phyloP scores from a whole-genome alignment of 2,113 vertebrate genomes.

The Caranx ignobilis region DNA sequence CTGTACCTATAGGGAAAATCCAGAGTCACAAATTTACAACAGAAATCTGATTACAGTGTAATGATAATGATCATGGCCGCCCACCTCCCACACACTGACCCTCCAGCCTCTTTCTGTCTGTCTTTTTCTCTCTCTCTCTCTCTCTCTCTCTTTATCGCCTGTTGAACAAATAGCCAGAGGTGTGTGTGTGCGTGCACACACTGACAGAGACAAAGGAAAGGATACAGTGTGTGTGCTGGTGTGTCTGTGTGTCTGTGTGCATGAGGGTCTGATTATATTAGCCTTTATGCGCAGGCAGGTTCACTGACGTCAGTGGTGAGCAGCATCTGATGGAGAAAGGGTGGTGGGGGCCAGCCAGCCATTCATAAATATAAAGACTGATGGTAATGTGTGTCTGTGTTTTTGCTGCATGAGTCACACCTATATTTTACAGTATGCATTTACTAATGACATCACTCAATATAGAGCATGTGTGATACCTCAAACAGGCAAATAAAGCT shows the following conservation, averaged over 20 bases:
- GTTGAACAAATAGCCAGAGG: slow-evolving; percentile 31
- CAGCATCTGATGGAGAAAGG: slow-evolving; percentile 47
- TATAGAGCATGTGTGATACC: background rate
- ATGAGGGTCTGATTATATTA: slow-evolving; percentile 67
- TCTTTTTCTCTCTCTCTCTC: too few relatives aligned
- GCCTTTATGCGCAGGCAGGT: slow-evolving; percentile 68
- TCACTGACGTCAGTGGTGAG: slow-evolving; percentile 70
- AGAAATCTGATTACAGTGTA: slow-evolving; percentile 45
- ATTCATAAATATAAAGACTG: slow-evolving; percentile 57
- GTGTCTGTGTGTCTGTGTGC: slow-evolving; percentile 20
- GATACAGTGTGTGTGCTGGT: background rate
- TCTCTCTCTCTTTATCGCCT: slow-evolving; percentile 18
- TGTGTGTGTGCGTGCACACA: slow-evolving; percentile 6
- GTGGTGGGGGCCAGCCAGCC: slow-evolving; percentile 9
- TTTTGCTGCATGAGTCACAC: slow-evolving; percentile 30
- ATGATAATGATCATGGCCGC: slow-evolving; percentile 28
- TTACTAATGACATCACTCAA: background rate
- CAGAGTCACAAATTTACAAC: slow-evolving; percentile 13
- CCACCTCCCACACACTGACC: slow-evolving; percentile 22
- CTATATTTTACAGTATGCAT: slow-evolving; percentile 17
- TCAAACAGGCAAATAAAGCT: background rate
- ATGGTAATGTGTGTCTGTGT: slow-evolving; percentile 19
- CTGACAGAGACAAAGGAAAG: slow-evolving; percentile 45
- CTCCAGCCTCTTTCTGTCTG: slow-evolving; percentile 4
- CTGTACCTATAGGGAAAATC: slow-evolving; percentile 5